Percentiles rank a stretch among this genome's conserved stretches.
Evolutionary conservation across 2,888 invertebrate species (phyloP).

Genomic region (Stenoptilia bipunctidactyla): DNA sequence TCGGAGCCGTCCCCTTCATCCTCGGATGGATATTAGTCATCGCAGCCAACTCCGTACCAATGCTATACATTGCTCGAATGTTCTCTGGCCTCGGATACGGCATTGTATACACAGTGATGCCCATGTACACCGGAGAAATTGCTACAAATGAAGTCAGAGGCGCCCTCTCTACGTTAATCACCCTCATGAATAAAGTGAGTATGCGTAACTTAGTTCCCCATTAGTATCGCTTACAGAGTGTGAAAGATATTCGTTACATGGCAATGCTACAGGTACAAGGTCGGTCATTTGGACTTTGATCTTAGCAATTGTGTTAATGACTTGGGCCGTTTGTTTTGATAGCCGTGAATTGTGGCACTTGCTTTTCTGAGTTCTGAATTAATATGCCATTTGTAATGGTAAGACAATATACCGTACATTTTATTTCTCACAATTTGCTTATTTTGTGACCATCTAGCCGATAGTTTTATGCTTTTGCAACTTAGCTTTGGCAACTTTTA

Average conservation of each 20-base stretch:
- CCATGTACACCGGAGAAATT: slow-evolving; percentile 75
- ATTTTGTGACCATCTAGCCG: too few relatives aligned
- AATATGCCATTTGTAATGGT: too few relatives aligned
- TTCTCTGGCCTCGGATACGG: slow-evolving; percentile 76
- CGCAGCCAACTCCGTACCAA: slow-evolving; percentile 62
- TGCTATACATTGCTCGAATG: slow-evolving; percentile 72
- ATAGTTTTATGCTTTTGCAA: too few relatives aligned
- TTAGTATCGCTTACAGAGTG: too few relatives aligned
- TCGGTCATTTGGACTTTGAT: background rate
- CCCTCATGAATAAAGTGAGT: slow-evolving; percentile 68
- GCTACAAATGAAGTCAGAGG: slow-evolving; percentile 73
- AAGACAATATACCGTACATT: too few relatives aligned
- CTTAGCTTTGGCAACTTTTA: too few relatives aligned
- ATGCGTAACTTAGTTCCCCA: slow-evolving; percentile 4
- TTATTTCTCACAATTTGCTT: too few relatives aligned
- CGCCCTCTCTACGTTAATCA: slow-evolving; percentile 73
- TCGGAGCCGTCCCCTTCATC: slow-evolving; percentile 73
- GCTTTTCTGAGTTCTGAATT: too few relatives aligned
- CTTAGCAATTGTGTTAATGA: background rate
- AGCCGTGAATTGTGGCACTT: too few relatives aligned
- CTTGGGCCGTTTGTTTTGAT: background rate
- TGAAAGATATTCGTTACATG: too few relatives aligned
- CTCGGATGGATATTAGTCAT: slow-evolving; percentile 75
- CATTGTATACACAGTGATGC: slow-evolving; percentile 72
- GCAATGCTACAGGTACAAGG: background rate